Base-by-base conservation (phyloP, 1,140 invertebrate genomes). In the Lepidostoma basale region DNA sequence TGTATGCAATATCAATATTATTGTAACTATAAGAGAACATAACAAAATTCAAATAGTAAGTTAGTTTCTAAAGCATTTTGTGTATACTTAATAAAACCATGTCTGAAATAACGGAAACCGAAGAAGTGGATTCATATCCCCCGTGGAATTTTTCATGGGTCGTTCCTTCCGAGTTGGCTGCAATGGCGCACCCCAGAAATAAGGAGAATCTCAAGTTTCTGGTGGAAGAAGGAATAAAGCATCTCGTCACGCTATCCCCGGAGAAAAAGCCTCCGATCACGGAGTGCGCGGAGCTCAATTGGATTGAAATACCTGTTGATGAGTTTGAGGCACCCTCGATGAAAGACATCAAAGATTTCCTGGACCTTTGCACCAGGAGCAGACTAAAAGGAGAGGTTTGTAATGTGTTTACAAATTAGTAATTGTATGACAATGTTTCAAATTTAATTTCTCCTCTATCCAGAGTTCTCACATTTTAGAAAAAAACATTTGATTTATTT, bases 291-390 rank as follows among this genome's bases (percentile, higher is more conserved):
- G 78, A 82, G 70, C 74, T 88, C 18, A 80, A 83, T 73, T 89
- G 85, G 85, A 83, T 83, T 0, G 82, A 85, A 66, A 86, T 91
- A 8, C 78, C 84, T 12, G 79, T 90, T 10, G 81, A 86, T 67
- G 90, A 91, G 76, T 89, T 90, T 72, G 84, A 85, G 60, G 79
- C 88, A 2, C 90, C 90, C 5, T 85, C 83, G 3, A 72, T 89
- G 64, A 80, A 86, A 54, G 87, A 91, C 75, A 89, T 91, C 44
- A 76, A 85, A 28, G 79, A 87, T 64, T 92, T 91, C 79, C 86
- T 91, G 40, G 83, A 84, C 23, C 83, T 88, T n/a, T 88, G 88
- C 72, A 76, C 85, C 74, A 76, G 76, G 59, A 78, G 79, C 2
- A 76, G 79, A 30, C 74, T 79, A 5, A 79, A 79, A 62, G 81